Evolutionary conservation across 2,797 vertebrate genomes (phyloP).

Genomic region (Avahi laniger): DNA sequence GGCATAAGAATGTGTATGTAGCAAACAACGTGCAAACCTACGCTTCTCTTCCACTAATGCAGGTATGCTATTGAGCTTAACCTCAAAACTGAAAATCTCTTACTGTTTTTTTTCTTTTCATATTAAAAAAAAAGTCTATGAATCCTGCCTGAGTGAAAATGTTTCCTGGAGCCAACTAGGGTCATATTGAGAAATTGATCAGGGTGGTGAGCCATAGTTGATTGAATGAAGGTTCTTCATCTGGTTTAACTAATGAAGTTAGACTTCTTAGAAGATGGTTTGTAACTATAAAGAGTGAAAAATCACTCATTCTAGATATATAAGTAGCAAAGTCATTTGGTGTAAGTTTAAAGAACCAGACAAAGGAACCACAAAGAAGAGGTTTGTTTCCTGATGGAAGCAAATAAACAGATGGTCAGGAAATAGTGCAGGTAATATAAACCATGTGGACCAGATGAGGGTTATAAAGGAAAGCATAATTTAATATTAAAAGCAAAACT

Average conservation of each 20-base stretch:
- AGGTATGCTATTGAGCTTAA: neutral
- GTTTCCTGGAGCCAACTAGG: neutral
- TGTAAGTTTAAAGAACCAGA: neutral
- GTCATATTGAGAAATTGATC: neutral
- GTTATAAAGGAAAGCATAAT: neutral
- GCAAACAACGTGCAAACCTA: accelerated
- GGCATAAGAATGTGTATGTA: neutral
- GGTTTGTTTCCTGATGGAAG: neutral
- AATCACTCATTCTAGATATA: neutral
- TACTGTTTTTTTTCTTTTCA: neutral
- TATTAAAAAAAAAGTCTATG: neutral
- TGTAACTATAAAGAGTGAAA: neutral
- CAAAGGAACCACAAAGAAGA: neutral
- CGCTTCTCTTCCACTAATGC: neutral
- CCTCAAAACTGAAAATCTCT: neutral
- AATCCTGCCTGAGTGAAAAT: neutral
- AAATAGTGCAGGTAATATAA: neutral
- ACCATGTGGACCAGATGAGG: neutral
- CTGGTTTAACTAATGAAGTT: neutral
- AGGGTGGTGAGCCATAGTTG: neutral
- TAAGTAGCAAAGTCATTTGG: neutral
- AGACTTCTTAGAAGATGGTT: neutral
- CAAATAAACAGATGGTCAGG: neutral
- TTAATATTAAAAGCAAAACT: neutral
- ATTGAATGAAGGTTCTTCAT: neutral